Base-by-base conservation (phyloP, 2,888 invertebrate species). In the Drosophila setosimentum region DNA sequence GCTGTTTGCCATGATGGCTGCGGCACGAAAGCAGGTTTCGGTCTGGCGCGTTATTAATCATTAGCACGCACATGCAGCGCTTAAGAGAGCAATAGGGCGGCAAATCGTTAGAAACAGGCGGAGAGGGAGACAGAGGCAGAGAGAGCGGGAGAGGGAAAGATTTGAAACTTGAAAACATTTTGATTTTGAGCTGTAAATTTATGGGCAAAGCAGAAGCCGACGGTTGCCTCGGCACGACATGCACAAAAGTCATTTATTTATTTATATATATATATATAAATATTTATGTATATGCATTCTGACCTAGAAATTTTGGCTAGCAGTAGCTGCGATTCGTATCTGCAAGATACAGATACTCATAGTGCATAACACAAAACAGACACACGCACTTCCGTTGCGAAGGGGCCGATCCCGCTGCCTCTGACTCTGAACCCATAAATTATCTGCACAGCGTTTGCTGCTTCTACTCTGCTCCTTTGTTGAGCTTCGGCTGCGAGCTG, bases 1-100 rank as follows among this genome's bases (percentile, higher is more conserved):
- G 89, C 91, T 89, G 89, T 74, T 82, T 53, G 73, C 77, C 89
- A 90, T 91, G 76, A 90, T 90, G 89, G 89, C 89, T 90, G 89
- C 87, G 71, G 57, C 37, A 27, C 35, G 53, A 86, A 87, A 86
- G 82, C 91, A 90, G 87, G 89, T 86, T 84, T 89, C 69, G 45
- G 30, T 65, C 11, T 51, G 61, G 48, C 33, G 48, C 70, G 55
- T 82, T 83, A 87, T 88, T 90, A 90, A 87, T 87, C 89, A 90
- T 81, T 61, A 79, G 65, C 80, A 66, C 71, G 75, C 51, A 72
- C 30, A 75, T 33, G 24, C 24, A 54, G 45, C 29, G 54, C 30
- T 35, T 16, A 29, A 58, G 16, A 53, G 59, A 32, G 45, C 45
- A 45, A 16, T 10, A 45, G 45, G 45, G 45, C 45, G 45, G 27